Evolutionary conservation across 2,888 invertebrate species (phyloP).

Genomic region (Chloroclysta siterata): DNA sequence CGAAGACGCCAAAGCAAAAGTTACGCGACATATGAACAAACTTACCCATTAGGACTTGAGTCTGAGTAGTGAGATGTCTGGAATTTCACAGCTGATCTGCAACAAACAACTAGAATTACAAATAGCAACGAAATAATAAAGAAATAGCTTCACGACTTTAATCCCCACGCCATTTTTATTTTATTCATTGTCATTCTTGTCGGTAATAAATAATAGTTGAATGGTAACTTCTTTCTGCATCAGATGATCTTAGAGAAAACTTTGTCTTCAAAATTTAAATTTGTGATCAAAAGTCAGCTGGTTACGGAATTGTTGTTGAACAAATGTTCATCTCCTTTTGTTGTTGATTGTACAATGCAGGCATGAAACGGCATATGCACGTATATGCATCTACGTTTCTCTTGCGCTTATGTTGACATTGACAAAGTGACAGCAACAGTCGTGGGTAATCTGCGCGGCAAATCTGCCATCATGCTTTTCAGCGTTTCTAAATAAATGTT

Average conservation of each 20-base stretch:
- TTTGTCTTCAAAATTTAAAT: too few species aligned
- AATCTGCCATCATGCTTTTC: conserved; percentile 52
- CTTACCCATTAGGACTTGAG: conserved; percentile 49
- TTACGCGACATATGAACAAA: conserved; percentile 21
- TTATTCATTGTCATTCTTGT: too few species aligned
- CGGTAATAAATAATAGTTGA: too few species aligned
- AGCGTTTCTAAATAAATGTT: conserved; percentile 43
- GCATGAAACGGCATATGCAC: not conserved
- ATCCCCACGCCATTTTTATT: too few species aligned
- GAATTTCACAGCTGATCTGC: conserved; percentile 40
- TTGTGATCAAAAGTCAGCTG: too few species aligned
- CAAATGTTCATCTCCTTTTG: not conserved
- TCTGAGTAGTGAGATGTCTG: conserved; percentile 22
- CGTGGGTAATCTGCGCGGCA: conserved; percentile 43
- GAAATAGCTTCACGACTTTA: too few species aligned
- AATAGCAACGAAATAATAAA: too few species aligned
- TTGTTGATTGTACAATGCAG: conserved; percentile 1
- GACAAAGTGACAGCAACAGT: conserved; percentile 47
- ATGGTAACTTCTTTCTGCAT: too few species aligned
- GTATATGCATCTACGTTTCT: conserved; percentile 16
- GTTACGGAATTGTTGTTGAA: too few species aligned
- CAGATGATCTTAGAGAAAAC: too few species aligned
- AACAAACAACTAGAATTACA: conserved; percentile 41
- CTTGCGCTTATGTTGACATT: conserved; percentile 43
- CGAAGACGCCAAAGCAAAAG: conserved; percentile 7